Base-by-base conservation (phyloP, 92 coral and sea anemone genomes). In the Palythoa grandiflora region DNA sequence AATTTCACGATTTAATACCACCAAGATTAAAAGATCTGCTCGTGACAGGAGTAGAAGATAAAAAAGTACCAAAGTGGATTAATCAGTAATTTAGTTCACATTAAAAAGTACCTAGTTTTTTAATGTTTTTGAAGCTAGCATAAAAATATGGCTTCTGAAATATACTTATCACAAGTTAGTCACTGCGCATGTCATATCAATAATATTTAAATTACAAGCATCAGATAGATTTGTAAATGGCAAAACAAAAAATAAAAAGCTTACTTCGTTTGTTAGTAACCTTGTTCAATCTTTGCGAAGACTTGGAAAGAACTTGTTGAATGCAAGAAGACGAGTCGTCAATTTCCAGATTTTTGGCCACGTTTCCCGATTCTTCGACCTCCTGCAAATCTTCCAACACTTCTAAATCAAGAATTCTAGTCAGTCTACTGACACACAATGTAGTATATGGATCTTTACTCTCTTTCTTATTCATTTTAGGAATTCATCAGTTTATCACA, bases 301-400 rank as follows among this genome's bases (percentile, higher is more conserved):
- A 96, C 87, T 88, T 94, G 4, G 94, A 90, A 47, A 96, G 79
- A 85, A 96, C 94, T 52, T 93, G 94, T 37, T 93, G 92, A 63
- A 89, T 91, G 77, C 89, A 91, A 51, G 80, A 74, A n/a, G 88
- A 88, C 15, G 88, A 87, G 36, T 20, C 19, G 19, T 92, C 98
- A 59, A 93, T 76, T 50, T 94, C 98, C 71, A 96, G 89, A 72
- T 96, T 96, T 79, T 88, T 91, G 9, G 94, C 81, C 77, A 96
- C 98, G 87, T 94, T 90, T 9, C 93, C 93, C 50, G 93, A 87
- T 40, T 94, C 92, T 90, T 94, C 98, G 28, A 94, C 93, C 54
- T 89, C 93, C 81, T 96, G 98, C 53, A 96, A 65, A 51, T 94
- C 96, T 87, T 96, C 98, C 44, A 96, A 88, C 78, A 96, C 88